These are phyloP conservation scores for Scolopax bukidnonensis DNA, from an alignment of 2,797 vertebrate genomes.

Conservation along the genomic window DNA sequence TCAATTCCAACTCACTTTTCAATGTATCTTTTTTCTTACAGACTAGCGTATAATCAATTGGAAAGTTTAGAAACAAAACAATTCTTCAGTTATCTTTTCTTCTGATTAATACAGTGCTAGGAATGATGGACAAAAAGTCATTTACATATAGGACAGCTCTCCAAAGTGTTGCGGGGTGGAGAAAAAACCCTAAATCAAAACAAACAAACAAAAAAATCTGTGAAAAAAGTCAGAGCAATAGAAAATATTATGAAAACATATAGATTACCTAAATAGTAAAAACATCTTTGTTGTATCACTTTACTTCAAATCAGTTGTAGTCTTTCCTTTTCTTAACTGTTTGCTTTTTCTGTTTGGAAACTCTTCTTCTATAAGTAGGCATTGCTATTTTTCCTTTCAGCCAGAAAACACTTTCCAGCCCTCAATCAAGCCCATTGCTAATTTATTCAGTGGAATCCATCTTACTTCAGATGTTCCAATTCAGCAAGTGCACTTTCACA, in stretches of 20 bases:
- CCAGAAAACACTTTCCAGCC: neutral
- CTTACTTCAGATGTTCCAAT: neutral
- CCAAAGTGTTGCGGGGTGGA: neutral
- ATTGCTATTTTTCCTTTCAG: neutral
- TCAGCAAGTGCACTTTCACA: neutral
- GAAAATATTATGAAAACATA: neutral
- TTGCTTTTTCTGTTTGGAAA: neutral
- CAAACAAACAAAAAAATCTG: neutral
- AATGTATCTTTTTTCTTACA: neutral
- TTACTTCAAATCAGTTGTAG: neutral
- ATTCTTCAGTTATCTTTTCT: neutral
- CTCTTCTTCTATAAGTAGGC: neutral
- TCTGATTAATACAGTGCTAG: neutral
- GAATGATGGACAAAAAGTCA: neutral
- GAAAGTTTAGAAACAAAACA: neutral
- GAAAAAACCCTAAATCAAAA: neutral
- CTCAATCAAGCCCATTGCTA: neutral
- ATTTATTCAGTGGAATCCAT: neutral
- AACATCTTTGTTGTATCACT: neutral
- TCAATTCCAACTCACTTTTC: neutral
- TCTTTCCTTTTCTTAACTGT: neutral
- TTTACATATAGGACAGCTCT: neutral
- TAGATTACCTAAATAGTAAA: neutral
- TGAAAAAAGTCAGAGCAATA: neutral
- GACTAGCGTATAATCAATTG: neutral